Evolutionary conservation across 2,113 vertebrate species (phyloP).

Genomic region (Amphilophus citrinellus): DNA sequence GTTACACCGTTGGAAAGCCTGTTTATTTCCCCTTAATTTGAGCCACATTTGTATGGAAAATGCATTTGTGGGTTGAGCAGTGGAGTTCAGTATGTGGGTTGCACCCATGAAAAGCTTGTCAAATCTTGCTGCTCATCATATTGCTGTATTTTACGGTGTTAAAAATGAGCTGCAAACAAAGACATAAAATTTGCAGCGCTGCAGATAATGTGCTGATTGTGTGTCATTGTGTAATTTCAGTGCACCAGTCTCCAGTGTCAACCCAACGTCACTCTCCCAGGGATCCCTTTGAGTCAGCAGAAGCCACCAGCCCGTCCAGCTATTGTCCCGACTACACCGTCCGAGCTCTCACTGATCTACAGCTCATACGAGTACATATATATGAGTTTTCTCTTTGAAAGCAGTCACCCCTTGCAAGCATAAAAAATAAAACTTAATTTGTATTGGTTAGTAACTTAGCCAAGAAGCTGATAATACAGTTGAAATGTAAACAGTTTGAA

Average conservation of each 20-base stretch:
- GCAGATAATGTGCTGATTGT: background rate
- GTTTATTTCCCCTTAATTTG: too few relatives aligned
- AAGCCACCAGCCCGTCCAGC: conserved; percentile 79
- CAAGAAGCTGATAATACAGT: too few relatives aligned
- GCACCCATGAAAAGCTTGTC: too few relatives aligned
- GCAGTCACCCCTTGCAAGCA: background rate
- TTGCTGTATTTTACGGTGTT: background rate
- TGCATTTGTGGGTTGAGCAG: too few relatives aligned
- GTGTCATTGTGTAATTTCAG: conserved; percentile 63
- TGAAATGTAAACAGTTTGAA: too few relatives aligned
- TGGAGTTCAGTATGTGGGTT: too few relatives aligned
- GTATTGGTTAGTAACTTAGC: background rate
- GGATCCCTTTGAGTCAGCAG: conserved; percentile 82
- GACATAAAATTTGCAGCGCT: background rate
- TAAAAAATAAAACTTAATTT: background rate
- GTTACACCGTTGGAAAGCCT: too few relatives aligned
- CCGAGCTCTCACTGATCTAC: conserved; percentile 90
- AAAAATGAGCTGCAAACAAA: background rate
- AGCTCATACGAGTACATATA: conserved; percentile 84
- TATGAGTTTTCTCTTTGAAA: background rate
- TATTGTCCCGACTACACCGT: conserved; percentile 95
- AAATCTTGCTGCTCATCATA: background rate
- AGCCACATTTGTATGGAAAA: too few relatives aligned
- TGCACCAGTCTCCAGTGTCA: conserved; percentile 88
- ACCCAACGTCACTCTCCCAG: conserved; percentile 77